Conservation (phyloP, 2,888 invertebrate species). For the Aporophyla nigra region DNA sequence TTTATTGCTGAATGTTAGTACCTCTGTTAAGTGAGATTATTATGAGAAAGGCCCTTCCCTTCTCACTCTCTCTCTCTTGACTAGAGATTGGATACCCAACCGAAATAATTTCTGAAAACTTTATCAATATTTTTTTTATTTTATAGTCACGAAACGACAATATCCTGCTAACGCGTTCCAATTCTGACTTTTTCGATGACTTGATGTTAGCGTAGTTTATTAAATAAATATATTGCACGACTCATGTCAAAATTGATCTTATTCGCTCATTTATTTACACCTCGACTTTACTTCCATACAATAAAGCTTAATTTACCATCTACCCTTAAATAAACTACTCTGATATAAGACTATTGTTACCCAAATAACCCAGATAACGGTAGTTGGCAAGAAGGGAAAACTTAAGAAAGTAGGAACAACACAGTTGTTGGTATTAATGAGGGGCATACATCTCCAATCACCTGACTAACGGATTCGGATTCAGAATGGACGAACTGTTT, state of each 20-base stretch:
- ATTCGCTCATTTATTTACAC: background rate
- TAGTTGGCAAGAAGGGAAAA: conserved; percentile 33
- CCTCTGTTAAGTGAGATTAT: background rate
- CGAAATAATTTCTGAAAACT: background rate
- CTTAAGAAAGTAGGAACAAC: conserved; percentile 34
- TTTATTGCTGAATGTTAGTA: background rate
- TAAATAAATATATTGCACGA: background rate
- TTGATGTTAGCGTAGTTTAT: background rate
- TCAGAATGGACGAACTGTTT: conserved; percentile 15
- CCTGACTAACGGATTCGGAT: conserved; percentile 38
- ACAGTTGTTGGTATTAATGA: conserved; percentile 47
- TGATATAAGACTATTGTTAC: conserved; percentile 16
- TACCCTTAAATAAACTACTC: background rate
- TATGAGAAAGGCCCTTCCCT: background rate
- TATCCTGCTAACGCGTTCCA: background rate
- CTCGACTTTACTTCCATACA: background rate
- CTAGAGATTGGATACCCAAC: too few species aligned
- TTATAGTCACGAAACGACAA: background rate
- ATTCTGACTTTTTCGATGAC: background rate
- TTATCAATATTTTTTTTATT: background rate
- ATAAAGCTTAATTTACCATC: background rate
- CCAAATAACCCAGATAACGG: conserved; percentile 22
- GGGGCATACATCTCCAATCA: conserved; percentile 43
- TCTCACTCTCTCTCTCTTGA: background rate
- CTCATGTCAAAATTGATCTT: background rate